Base-by-base conservation (phyloP, 2,888 invertebrate genomes). In the Sceliomorpha sp. region DNA sequence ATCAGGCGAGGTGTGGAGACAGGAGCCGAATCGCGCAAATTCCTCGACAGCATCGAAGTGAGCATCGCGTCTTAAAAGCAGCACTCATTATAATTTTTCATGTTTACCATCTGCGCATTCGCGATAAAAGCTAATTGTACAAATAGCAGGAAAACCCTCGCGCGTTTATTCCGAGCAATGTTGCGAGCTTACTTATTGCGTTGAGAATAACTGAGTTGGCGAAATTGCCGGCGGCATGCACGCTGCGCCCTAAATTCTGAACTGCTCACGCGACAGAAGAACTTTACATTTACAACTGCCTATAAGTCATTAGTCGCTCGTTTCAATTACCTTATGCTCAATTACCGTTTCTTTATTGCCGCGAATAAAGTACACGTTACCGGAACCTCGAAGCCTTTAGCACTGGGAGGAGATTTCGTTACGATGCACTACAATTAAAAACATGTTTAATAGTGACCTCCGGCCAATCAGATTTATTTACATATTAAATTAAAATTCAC, bases 141-240 rank as follows among this genome's bases (percentile, higher is more conserved):
- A 20, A 20, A 55, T 60, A 59, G 20, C 47, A 27, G 29, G 58
- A 15, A 48, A 48, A 67, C 42, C 31, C 26, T 66, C 34, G 40
- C 37, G 20, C 50, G n/a, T n/a, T 20, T 20, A 20, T 20, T 20
- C 20, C 2, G 20, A 20, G 3, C 20, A 5, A 2, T 20, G 20
- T 20, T 20, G 20, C 20, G 20, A 20, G 20, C 20, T 20, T 20
- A 20, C n/a, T n/a, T n/a, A n/a, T n/a, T n/a, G n/a, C 20, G 20
- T 20, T 20, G 20, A 5, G 20, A 20, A 20, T 20, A 20, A 20
- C 20, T 9, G 9, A 40, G 29, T 44, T 40, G 10, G 39, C 13
- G 17, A 32, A 67, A 59, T 59, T 40, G 47, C 51, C 42, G 50
- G 20, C 51, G 45, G 40, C 44, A 31, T 36, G 45, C 48, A 39